Conservation (phyloP, 1,140 invertebrate genomes). For the Portunus trituberculatus region DNA sequence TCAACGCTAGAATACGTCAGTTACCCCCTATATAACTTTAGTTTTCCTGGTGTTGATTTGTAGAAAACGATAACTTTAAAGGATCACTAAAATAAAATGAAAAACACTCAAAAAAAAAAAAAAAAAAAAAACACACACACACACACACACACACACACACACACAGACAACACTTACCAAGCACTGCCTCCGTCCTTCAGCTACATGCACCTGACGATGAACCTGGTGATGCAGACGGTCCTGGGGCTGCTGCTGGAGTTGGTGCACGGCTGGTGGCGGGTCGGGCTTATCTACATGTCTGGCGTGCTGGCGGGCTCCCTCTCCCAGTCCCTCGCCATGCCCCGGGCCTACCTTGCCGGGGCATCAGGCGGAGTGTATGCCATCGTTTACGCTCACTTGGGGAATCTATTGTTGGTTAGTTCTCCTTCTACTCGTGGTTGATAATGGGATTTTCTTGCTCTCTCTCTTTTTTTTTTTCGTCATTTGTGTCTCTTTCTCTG, state of each 20-base stretch:
- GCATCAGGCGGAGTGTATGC: slow-evolving; percentile 98
- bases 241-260: slow-evolving; percentile 88
- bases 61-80: background rate
- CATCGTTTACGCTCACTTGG: slow-evolving; percentile 95
- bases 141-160: too few species aligned
- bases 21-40: background rate
- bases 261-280: slow-evolving; percentile 90
- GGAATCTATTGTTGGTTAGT: slow-evolving; percentile 90
- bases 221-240: slow-evolving; percentile 83
- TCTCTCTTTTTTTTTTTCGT: too few species aligned
- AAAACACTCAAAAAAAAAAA: background rate
- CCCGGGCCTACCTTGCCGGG: slow-evolving; percentile 90
- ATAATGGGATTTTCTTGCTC: too few species aligned
- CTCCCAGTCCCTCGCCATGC: slow-evolving; percentile 82
- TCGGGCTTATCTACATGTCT: slow-evolving; percentile 86
- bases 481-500: too few species aligned
- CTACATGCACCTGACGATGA: slow-evolving; percentile 82
- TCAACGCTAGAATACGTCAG: background rate
- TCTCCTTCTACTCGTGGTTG: background rate
- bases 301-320: slow-evolving; percentile 83
- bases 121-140: too few species aligned
- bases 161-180: background rate
- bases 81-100: background rate
- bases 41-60: background rate
- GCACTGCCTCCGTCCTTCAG: background rate